Conservation (phyloP, 2,888 invertebrate genomes). For the Alviniconcha strummeri region DNA sequence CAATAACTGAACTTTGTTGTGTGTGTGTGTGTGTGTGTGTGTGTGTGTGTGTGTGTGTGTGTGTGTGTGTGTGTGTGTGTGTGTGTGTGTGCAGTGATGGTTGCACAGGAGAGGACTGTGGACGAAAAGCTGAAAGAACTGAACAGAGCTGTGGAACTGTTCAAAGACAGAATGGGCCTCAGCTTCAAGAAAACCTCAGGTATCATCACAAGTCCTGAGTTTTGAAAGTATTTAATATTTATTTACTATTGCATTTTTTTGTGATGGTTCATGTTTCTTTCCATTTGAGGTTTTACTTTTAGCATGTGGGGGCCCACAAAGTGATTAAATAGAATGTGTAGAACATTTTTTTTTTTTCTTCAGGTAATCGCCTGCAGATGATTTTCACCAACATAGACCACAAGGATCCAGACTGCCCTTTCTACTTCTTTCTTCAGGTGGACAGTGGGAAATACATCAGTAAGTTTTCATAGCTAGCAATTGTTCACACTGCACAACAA, state of each 20-base stretch:
- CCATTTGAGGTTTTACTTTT: too few species aligned
- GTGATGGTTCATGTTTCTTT: too few species aligned
- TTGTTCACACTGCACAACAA: too few species aligned
- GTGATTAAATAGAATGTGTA: too few species aligned
- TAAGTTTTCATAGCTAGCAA: conserved; percentile 37
- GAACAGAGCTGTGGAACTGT: conserved; percentile 49
- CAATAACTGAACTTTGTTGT: too few species aligned
- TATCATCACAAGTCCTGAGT: conserved; percentile 26
- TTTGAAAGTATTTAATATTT: too few species aligned
- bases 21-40: neutral
- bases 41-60: too few species aligned
- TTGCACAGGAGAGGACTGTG: conserved; percentile 16
- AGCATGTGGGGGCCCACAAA: too few species aligned
- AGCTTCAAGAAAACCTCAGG: conserved; percentile 59
- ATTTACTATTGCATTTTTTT: too few species aligned
- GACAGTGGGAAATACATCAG: conserved; percentile 58
- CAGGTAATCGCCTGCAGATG: conserved; percentile 58
- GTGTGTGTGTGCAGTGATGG: conserved; percentile 15
- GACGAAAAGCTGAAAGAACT: conserved; percentile 45
- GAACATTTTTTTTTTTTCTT: too few species aligned
- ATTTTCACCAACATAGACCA: conserved; percentile 59
- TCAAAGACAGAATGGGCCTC: conserved; percentile 49
- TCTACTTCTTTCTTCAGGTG: conserved; percentile 55
- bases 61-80: neutral
- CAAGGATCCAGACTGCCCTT: conserved; percentile 51